Evolutionary conservation across 2,113 vertebrate species (phyloP).

Genomic region (Brienomyrus longianalis): DNA sequence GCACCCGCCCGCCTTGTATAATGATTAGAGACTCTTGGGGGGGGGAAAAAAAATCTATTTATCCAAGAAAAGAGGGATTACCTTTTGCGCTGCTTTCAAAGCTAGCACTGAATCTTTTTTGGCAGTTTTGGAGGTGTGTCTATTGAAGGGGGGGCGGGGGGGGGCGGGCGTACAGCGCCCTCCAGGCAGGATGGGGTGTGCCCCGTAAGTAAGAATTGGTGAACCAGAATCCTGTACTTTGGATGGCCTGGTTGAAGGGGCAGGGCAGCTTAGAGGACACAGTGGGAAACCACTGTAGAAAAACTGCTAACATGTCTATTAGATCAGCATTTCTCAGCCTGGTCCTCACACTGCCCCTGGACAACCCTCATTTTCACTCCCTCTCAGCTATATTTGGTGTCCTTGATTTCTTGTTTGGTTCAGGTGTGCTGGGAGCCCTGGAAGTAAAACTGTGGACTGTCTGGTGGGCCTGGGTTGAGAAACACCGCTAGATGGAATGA

Average conservation of each 20-base stretch:
- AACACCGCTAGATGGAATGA: background rate
- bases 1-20: background rate
- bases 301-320: background rate
- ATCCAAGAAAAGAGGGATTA: slow-evolving; percentile 15
- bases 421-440: background rate
- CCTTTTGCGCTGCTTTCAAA: background rate
- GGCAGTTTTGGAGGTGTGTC: background rate
- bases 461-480: background rate
- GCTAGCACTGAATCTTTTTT: background rate
- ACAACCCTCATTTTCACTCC: background rate
- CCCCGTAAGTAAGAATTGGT: background rate
- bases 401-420: background rate
- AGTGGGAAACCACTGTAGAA: background rate
- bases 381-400: background rate
- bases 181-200: background rate
- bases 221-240: background rate
- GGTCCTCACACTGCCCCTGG: background rate
- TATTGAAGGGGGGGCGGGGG: background rate
- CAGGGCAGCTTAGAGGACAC: background rate
- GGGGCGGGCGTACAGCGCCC: background rate
- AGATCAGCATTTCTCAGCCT: background rate
- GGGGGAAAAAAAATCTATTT: slow-evolving; percentile 6
- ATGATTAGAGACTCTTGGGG: slow-evolving; percentile 4
- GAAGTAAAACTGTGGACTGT: background rate
- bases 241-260: background rate